Base-by-base conservation (phyloP, 2,113 vertebrate genomes). In the Etheostoma spectabile region DNA sequence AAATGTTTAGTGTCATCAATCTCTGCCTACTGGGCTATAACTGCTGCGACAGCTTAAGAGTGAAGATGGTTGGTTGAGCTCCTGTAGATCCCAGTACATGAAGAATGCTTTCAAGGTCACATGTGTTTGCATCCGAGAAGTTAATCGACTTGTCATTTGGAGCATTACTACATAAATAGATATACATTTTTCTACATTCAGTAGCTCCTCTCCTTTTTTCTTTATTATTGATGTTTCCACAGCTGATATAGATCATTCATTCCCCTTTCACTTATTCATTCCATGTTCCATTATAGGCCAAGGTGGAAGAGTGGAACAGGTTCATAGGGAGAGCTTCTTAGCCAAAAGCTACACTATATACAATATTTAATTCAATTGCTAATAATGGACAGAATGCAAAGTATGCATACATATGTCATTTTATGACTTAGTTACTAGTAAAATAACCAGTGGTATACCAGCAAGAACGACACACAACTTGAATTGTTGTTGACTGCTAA, bases 1-100 rank as follows among this genome's bases (percentile, higher is more conserved):
- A 92, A 90, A 90, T 88, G 81, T 85, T 74, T 46, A 42, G 19
- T 66, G 83, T 85, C 87, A 86, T 92, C 87, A 89, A 78, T 90
- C 87, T 90, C 63, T 62, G 74, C 53, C 68, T 3, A 68, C 33
- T 74, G 80, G 74, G 24, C 76, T 18, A 38, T 67, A 84, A 79
- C 80, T 84, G 86, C 82, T 82, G 79, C 42, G 73, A 73, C 83
- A 88, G 85, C 82, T 79, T 22, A 60, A 77, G 83, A 65, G 74
- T n/a, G 52, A 83, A 74, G 73, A 85, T 19, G 72, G 73, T 76
- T 74, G 82, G 69, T 80, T 81, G 77, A 81, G 55, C 46, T 69
- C 46, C 67, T 14, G 24, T 45, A 56, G 78, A n/a, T 78, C 45
- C 24, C 10, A 42, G 56, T 59, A 52, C 71, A 63, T 13, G 42